Percentiles rank a stretch among this genome's conserved stretches.
Evolutionary conservation across 2,888 invertebrate genomes (phyloP).

Genomic region (Zootermopsis nevadensis): DNA sequence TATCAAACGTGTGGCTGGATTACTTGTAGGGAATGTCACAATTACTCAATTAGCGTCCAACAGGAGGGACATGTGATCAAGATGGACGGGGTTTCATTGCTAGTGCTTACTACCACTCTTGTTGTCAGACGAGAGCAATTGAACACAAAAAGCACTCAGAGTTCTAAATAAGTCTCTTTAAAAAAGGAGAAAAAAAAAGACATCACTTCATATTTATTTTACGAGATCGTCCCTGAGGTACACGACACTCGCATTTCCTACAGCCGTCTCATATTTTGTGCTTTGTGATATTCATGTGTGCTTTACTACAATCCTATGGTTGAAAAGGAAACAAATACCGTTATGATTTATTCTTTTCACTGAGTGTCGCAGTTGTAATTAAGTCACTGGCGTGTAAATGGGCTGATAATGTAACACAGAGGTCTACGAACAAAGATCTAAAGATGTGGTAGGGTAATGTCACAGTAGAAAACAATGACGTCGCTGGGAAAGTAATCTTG

Average conservation of each 20-base stretch:
- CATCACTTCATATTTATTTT: conserved; percentile 16
- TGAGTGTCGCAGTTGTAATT: too few relatives aligned
- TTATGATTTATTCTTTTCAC: too few relatives aligned
- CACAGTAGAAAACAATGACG: too few relatives aligned
- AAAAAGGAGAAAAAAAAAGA: not conserved
- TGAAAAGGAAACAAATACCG: too few relatives aligned
- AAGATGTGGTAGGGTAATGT: too few relatives aligned
- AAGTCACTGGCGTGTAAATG: too few relatives aligned
- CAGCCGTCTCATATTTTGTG: not conserved
- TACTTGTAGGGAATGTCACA: not conserved
- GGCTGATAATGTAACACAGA: too few relatives aligned
- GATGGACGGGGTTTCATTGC: not conserved
- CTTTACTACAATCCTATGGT: not conserved
- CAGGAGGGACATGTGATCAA: not conserved
- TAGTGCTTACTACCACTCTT: not conserved
- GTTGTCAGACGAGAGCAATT: not conserved
- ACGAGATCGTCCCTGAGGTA: not conserved
- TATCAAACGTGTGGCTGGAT: not conserved
- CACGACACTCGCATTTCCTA: conserved; percentile 17
- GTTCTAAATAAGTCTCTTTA: not conserved
- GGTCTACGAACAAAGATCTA: too few relatives aligned
- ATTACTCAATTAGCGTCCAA: too few relatives aligned
- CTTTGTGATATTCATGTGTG: conserved; percentile 1
- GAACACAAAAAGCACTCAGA: conserved; percentile 8
- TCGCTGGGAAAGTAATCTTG: too few relatives aligned